These are phyloP conservation scores for Thelaira solivaga DNA, from an alignment of 2,888 invertebrate genomes.

Conservation along the genomic window DNA sequence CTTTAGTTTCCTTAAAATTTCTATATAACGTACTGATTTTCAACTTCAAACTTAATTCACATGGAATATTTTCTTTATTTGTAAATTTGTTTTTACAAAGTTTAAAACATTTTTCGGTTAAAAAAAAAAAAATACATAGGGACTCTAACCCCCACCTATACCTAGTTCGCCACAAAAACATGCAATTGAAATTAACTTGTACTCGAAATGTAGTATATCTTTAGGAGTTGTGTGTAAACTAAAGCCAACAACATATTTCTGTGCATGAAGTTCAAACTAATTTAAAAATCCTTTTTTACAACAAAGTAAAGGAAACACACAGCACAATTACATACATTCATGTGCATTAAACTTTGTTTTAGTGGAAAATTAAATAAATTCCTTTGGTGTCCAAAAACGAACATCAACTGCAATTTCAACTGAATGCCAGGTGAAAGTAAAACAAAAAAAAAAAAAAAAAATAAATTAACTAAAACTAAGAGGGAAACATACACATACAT, in stretches of 20 bases:
- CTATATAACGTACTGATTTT: too few species aligned
- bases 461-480: too few species aligned
- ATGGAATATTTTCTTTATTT: too few species aligned
- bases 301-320: slow-evolving; percentile 34
- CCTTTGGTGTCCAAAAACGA: slow-evolving; percentile 13
- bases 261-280: slow-evolving; percentile 27
- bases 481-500: too few species aligned
- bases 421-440: neutral
- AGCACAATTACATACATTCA: neutral
- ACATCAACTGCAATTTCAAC: slow-evolving; percentile 30
- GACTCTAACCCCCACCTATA: neutral
- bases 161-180: neutral
- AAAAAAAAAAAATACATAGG: slow-evolving; percentile 10
- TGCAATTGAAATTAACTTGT: slow-evolving; percentile 29
- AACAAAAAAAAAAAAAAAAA: too few species aligned
- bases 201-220: neutral
- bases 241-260: slow-evolving; percentile 1
- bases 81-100: too few species aligned
- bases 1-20: too few species aligned
- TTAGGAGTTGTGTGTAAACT: neutral
- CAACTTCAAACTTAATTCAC: too few species aligned
- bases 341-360: slow-evolving; percentile 24
- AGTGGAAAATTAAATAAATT: slow-evolving; percentile 50
- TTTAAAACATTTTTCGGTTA: slow-evolving; percentile 46
- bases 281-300: slow-evolving; percentile 39